A percentile compares a stretch with the other conserved stretches of the same genome.
Evolutionary conservation across 1,140 invertebrate genomes (phyloP).

Genomic region (Anastrepha obliqua): DNA sequence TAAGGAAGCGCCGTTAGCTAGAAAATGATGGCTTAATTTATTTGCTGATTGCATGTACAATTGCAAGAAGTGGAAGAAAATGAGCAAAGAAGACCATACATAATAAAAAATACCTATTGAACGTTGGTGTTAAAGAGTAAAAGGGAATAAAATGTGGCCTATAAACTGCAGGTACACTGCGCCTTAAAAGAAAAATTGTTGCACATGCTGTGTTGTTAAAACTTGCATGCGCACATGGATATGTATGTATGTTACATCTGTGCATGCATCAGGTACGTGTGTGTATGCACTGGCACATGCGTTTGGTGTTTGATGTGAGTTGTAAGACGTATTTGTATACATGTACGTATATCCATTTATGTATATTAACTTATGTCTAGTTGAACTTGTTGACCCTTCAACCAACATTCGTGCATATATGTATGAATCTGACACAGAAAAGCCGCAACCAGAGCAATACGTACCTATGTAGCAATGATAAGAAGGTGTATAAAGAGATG

Average conservation of each 20-base stretch:
- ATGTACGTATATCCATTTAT: not conserved
- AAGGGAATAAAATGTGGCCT: not conserved
- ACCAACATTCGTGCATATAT: not conserved
- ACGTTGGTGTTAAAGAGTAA: not conserved
- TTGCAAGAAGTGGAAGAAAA: not conserved
- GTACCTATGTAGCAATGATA: not conserved
- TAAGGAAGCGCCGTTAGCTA: not conserved
- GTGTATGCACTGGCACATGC: too few species aligned
- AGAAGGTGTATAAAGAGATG: not conserved
- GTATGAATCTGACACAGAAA: not conserved
- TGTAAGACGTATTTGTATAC: not conserved
- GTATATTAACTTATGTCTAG: not conserved
- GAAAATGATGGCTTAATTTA: constrained; percentile 54
- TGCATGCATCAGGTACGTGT: not conserved
- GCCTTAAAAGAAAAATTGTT: not conserved
- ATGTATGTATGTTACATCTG: not conserved
- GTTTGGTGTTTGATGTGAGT: not conserved
- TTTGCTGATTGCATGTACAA: constrained; percentile 20
- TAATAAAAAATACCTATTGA: constrained; percentile 20
- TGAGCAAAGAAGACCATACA: not conserved
- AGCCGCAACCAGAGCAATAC: constrained; percentile 13
- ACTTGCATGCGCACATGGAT: not conserved
- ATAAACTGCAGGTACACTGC: not conserved
- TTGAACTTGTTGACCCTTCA: constrained; percentile 25
- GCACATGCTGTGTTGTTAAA: constrained; percentile 21